phyloP scores from a whole-genome alignment of 2,888 invertebrate species.

The Ecliptopera silaceata region DNA sequence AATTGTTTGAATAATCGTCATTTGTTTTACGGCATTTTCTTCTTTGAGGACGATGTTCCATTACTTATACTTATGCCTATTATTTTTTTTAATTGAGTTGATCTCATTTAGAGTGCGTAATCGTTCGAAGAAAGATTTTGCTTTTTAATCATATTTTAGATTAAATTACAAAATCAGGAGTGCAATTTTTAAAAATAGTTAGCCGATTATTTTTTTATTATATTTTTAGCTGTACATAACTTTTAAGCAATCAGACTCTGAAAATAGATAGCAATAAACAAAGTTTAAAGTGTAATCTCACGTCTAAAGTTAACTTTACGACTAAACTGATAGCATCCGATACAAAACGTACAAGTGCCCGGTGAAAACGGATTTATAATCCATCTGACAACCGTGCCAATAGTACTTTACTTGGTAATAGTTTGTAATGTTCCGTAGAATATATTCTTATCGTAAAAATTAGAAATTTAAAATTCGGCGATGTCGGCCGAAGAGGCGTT shows the following conservation, averaged over 20 bases:
- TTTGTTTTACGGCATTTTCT: too few species aligned
- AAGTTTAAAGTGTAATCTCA: slow-evolving; percentile 3
- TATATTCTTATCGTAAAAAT: too few species aligned
- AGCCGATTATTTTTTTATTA: too few species aligned
- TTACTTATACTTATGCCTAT: too few species aligned
- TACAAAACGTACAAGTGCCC: slow-evolving; percentile 31
- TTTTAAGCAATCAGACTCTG: background rate
- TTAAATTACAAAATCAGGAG: background rate
- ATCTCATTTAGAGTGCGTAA: too few species aligned
- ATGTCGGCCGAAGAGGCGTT: too few species aligned
- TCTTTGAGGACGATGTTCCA: too few species aligned
- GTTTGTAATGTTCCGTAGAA: background rate
- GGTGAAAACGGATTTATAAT: slow-evolving; percentile 41
- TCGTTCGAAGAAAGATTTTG: background rate
- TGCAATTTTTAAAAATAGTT: too few species aligned
- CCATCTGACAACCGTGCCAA: slow-evolving; percentile 1
- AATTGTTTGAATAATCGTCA: too few species aligned
- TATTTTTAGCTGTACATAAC: background rate
- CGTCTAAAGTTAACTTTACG: slow-evolving; percentile 19
- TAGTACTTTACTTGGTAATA: background rate
- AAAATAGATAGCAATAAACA: slow-evolving; percentile 15
- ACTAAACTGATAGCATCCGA: slow-evolving; percentile 14
- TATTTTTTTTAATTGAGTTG: too few species aligned
- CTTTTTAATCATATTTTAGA: background rate
- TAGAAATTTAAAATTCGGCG: too few species aligned